Conservation (phyloP, 2,113 vertebrate species). For the Vicugna pacos region DNA sequence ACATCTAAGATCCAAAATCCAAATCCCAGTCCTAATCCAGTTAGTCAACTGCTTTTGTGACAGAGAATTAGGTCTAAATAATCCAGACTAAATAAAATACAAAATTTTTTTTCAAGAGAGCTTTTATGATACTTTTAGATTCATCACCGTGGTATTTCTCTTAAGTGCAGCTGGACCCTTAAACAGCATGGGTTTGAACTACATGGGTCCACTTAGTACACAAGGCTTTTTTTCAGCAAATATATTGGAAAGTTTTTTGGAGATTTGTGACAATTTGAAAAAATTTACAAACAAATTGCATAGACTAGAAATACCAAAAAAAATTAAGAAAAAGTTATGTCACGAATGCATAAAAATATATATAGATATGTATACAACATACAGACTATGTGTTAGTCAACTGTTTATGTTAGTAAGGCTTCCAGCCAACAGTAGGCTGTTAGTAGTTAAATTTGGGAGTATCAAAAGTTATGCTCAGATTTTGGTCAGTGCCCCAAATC, state of each 20-base stretch:
- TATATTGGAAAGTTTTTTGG: neutral
- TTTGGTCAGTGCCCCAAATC: neutral
- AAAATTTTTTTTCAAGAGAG: neutral
- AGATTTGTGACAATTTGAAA: neutral
- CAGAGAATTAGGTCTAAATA: neutral
- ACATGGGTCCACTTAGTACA: neutral
- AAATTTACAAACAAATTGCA: neutral
- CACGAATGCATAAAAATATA: neutral
- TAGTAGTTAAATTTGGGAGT: neutral
- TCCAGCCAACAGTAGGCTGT: neutral
- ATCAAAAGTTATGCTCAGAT: neutral
- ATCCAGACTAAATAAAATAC: slow-evolving; percentile 41
- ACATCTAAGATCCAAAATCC: slow-evolving; percentile 5
- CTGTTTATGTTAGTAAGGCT: neutral
- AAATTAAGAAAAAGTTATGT: neutral
- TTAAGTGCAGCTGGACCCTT: neutral
- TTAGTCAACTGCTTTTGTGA: neutral
- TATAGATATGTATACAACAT: neutral
- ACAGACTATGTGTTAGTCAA: neutral
- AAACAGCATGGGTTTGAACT: neutral
- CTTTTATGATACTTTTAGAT: neutral
- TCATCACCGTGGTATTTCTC: neutral
- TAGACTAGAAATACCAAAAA: neutral
- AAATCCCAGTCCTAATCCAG: neutral
- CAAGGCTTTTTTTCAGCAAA: neutral